Conservation (phyloP, 2,797 vertebrate species). For the Syngnathus acus region DNA sequence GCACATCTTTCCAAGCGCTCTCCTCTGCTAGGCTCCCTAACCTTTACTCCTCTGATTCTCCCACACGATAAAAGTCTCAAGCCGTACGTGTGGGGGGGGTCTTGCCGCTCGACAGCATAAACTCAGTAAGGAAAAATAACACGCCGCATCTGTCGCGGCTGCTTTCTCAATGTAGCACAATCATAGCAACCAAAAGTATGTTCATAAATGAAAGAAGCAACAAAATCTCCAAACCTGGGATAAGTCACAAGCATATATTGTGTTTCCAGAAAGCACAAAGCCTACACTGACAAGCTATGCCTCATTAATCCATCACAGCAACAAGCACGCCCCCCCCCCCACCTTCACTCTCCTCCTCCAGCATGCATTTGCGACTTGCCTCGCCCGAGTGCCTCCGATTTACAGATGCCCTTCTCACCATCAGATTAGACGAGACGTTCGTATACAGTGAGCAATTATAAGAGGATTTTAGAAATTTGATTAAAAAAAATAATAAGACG, state of each 20-base stretch:
- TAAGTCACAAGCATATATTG: slow-evolving; percentile 9
- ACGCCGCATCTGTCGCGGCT: too few species aligned
- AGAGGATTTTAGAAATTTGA: not conserved
- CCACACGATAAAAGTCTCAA: too few species aligned
- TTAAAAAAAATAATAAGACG: slow-evolving; percentile 1
- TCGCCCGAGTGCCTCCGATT: slow-evolving; percentile 46
- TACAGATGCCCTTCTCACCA: slow-evolving; percentile 33
- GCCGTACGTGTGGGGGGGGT: too few species aligned
- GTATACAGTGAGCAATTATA: slow-evolving; percentile 43
- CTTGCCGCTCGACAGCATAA: not conserved
- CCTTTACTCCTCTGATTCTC: not conserved
- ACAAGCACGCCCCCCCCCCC: slow-evolving; percentile 32
- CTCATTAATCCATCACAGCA: slow-evolving; percentile 62
- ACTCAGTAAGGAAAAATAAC: not conserved
- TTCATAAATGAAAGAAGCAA: not conserved
- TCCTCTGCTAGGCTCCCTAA: not conserved
- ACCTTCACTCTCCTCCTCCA: slow-evolving; percentile 25
- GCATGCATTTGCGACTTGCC: slow-evolving; percentile 38
- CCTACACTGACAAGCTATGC: slow-evolving; percentile 51
- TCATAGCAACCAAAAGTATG: not conserved
- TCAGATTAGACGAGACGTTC: slow-evolving; percentile 24
- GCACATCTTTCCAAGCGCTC: not conserved
- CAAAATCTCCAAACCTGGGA: not conserved
- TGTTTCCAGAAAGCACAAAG: slow-evolving; percentile 24
- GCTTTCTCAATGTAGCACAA: too few species aligned